These are phyloP conservation scores for Amblyraja radiata DNA, from an alignment of 2,797 vertebrate species.

Conservation along the genomic window DNA sequence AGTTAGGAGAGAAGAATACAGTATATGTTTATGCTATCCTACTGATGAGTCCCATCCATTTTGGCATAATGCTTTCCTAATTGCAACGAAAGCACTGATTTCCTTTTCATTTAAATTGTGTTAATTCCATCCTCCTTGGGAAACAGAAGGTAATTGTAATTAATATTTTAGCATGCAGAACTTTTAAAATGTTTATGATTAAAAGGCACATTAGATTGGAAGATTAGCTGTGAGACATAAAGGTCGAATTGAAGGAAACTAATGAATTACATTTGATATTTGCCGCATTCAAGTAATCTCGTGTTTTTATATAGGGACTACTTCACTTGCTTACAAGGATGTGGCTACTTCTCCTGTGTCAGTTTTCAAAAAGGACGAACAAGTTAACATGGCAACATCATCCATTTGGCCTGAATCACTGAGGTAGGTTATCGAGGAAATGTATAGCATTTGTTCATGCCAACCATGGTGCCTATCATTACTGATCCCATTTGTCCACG, in stretches of 20 bases:
- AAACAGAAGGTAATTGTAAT: neutral
- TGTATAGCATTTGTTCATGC: too few species aligned
- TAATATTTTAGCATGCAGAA: neutral
- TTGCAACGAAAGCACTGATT: neutral
- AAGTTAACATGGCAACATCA: constrained; percentile 43
- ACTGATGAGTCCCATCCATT: neutral
- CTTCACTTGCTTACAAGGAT: constrained; percentile 57
- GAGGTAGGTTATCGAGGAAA: constrained; percentile 56
- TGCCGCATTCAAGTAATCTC: neutral
- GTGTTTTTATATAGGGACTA: constrained; percentile 50
- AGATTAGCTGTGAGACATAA: neutral
- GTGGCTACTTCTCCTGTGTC: constrained; percentile 61
- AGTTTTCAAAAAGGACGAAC: constrained; percentile 46
- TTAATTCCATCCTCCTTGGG: neutral
- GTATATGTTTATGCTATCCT: neutral
- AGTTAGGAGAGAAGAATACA: neutral
- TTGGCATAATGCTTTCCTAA: neutral
- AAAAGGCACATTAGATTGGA: neutral
- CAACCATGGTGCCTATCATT: too few species aligned
- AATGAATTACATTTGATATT: neutral
- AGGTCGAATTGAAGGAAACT: neutral
- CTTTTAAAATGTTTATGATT: neutral
- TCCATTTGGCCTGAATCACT: constrained; percentile 50
- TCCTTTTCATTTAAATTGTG: neutral
- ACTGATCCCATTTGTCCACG: too few species aligned